Percentiles rank a stretch among this genome's conserved stretches.
phyloP scores from a whole-genome alignment of 2,113 vertebrate species.

The Hypomesus transpacificus region DNA sequence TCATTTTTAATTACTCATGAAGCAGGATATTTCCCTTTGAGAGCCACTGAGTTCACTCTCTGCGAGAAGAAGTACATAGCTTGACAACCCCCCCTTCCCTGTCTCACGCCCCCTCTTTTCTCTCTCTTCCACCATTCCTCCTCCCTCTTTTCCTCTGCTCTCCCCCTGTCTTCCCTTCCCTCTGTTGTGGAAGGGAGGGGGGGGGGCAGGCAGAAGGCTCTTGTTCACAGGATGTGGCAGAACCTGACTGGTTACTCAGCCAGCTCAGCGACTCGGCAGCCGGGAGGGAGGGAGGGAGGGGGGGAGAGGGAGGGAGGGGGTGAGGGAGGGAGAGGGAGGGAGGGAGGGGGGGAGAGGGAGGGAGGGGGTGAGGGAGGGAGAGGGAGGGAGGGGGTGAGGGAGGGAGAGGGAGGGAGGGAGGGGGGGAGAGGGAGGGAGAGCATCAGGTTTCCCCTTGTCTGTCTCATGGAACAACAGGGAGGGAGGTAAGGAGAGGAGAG shows the following conservation, averaged over 20 bases:
- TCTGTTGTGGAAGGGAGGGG: slow-evolving; percentile 33
- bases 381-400: not conserved
- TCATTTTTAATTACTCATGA: too few species aligned
- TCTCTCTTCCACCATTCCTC: slow-evolving; percentile 2
- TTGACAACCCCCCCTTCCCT: not conserved
- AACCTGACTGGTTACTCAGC: slow-evolving; percentile 43
- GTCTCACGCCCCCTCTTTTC: not conserved
- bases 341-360: not conserved
- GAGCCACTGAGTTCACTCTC: slow-evolving; percentile 9
- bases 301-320: not conserved
- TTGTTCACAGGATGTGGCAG: slow-evolving; percentile 45
- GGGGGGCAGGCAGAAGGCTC: slow-evolving; percentile 23
- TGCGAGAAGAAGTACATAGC: slow-evolving; percentile 24
- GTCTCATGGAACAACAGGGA: not conserved
- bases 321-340: not conserved
- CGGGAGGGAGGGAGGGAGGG: slow-evolving; percentile 4
- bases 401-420: slow-evolving; percentile 9
- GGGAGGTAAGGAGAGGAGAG: not conserved
- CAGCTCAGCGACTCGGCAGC: slow-evolving; percentile 22
- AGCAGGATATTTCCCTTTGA: not conserved
- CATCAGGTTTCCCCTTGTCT: slow-evolving; percentile 33
- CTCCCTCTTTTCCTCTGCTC: slow-evolving; percentile 1
- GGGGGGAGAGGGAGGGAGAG: not conserved
- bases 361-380: slow-evolving; percentile 8
- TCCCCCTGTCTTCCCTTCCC: slow-evolving; percentile 11